Percentiles rank a stretch among this genome's conserved stretches.
These are phyloP conservation scores for Eulemur mongoz DNA, from an alignment of 2,797 vertebrate genomes.

Conservation along the genomic window DNA sequence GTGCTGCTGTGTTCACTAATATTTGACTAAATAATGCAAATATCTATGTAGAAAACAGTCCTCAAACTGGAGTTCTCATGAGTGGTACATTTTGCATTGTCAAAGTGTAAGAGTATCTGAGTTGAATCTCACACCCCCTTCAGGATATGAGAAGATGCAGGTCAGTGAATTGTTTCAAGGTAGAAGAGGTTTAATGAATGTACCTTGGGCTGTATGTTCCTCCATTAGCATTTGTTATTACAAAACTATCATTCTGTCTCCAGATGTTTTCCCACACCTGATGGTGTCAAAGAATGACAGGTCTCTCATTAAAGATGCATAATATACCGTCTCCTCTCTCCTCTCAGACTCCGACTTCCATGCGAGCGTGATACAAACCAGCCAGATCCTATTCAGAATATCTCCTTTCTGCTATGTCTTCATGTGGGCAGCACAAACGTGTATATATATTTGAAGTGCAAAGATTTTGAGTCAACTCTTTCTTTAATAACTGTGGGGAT, in stretches of 20 bases:
- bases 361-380: background rate
- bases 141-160: background rate
- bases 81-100: background rate
- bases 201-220: background rate
- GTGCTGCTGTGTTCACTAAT: background rate
- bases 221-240: constrained; percentile 30
- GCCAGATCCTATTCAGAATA: too few species aligned
- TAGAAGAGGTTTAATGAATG: background rate
- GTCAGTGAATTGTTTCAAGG: background rate
- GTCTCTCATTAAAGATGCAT: background rate
- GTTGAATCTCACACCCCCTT: background rate
- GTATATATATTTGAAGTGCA: background rate
- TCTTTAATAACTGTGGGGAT: background rate
- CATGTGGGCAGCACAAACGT: background rate
- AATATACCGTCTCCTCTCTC: background rate
- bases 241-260: background rate
- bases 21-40: background rate
- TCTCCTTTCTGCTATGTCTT: background rate
- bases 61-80: background rate
- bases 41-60: background rate
- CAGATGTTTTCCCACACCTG: background rate
- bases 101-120: background rate
- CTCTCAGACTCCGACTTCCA: background rate
- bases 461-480: background rate
- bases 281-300: background rate